Base-by-base conservation (phyloP, 2,113 vertebrate genomes). In the Taurulus bubalis region DNA sequence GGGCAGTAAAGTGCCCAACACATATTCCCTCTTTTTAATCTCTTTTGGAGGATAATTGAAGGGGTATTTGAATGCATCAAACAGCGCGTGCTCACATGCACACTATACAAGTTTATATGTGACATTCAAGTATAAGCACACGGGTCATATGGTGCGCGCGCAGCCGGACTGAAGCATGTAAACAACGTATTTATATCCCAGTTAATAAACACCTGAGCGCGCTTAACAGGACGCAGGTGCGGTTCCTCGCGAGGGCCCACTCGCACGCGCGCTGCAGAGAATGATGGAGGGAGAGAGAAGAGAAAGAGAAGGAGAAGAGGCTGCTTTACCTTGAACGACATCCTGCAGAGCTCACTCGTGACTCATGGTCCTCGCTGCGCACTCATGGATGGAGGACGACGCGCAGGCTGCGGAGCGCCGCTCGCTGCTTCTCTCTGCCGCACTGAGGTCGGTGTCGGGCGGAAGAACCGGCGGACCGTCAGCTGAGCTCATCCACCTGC, bases 301-400 rank as follows among this genome's bases (percentile, higher is more conserved):
- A 26, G 0, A 9, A 14, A 6, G 4, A 18, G 11, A 2, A 26
- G 24, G 26, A 53, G 16, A 85, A 66, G 82, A 69, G 28, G 47
- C 55, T 22, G 51, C 16, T 79, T 95, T 94, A 95, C 95, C 95
- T 95, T 95, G 71, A 95, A 94, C 85, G 94, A 95, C 95, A 95
- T 95, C 70, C 76, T 85, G 91, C 82, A 83, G 84, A 81, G 82
- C 68, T 94, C 90, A 95, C 15, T 68, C 79, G 89, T 90, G 91
- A 93, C 85, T 94, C 93, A 95, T 94, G 73, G 36, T 78, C 77
- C 49, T 79, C 16, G 71, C 62, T 49, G 38, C 30, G 78, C 77
- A 80, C 70, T 83, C 79, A 20, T n/a, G 88, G 84, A 90, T 91
- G 87, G 90, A 77, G 69, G 20, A 36, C 72, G 73, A 47, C 24